Percentiles rank a stretch among this genome's conserved stretches.
phyloP scores from a whole-genome alignment of 2,113 vertebrate species.

The Stegostoma tigrinum region DNA sequence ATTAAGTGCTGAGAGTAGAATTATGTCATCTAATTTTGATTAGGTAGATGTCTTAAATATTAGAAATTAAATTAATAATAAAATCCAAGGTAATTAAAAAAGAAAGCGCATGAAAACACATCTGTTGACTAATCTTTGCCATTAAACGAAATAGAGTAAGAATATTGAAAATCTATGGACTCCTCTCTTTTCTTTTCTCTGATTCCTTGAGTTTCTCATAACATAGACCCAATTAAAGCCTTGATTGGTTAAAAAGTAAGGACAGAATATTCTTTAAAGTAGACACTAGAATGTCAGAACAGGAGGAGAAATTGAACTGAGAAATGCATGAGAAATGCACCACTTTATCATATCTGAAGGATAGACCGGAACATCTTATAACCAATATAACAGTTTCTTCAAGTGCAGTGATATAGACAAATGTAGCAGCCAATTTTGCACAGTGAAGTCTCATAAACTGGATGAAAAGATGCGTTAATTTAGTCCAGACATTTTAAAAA shows the following conservation, averaged over 20 bases:
- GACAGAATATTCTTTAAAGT: neutral
- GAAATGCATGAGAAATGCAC: neutral
- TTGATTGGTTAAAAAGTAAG: neutral
- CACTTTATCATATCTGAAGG: neutral
- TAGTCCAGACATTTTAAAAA: neutral
- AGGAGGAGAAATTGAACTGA: neutral
- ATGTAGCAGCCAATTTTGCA: neutral
- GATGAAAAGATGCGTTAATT: neutral
- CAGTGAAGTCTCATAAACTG: neutral
- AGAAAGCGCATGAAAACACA: neutral
- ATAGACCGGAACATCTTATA: neutral
- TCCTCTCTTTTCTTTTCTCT: neutral
- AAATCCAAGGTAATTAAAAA: neutral
- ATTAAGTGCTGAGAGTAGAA: neutral
- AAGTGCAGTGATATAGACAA: neutral
- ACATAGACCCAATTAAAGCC: neutral
- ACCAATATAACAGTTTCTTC: neutral
- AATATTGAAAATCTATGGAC: neutral
- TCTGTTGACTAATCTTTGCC: neutral
- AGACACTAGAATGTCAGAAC: neutral
- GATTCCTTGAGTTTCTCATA: neutral
- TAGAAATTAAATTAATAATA: neutral
- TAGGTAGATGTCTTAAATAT: neutral
- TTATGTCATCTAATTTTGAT: neutral
- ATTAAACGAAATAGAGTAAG: neutral